Base-by-base conservation (phyloP, 2,113 vertebrate species). In the Cavia aperea region DNA sequence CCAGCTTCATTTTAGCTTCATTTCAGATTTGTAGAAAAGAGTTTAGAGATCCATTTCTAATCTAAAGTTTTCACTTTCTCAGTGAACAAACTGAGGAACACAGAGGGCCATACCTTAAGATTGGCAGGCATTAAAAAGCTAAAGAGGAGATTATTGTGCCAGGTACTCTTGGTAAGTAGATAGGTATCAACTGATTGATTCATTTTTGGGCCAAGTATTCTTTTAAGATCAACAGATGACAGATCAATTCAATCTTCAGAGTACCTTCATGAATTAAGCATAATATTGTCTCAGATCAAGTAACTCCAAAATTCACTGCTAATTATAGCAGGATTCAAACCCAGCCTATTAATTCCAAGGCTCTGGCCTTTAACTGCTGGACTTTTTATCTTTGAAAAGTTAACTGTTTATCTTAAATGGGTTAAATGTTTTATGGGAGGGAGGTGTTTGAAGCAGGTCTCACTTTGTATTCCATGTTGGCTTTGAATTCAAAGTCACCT, bases 121-220 rank as follows among this genome's bases (percentile, higher is more conserved):
- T 49, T 93, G 33, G 56, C 86, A 95, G 70, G 62, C 54, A 79
- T 49, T 93, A 68, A 94, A 75, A 93, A 39, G 56, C 51, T 54
- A 95, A 83, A 92, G 58, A 87, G 68, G 58, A 88, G 68, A 90
- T 93, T 93, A 91, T 87, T 93, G 29, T 94, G 87, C n/a, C 81
- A 92, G 49, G 24, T n/a, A 86, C 7, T 91, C 36, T 36, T 92
- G 84, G 86, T 86, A 81, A 58, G 31, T 39, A 73, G 21, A 39
- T 72, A 72, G 36, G 39, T 36, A 72, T 72, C 19, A 21, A 73
- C 24, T 39, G 70, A 72, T 23, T 29, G 63, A 65, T 65, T 31
- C 2, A 39, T 70, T 21, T 70, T 70, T 70, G 68, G n/a, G 36
- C 18, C 68, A 70, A 8, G 18, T n/a, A 39, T 19, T 70, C 18